These are phyloP conservation scores for Cranoglanis bouderius DNA, from an alignment of 2,113 vertebrate genomes.

Conservation along the genomic window DNA sequence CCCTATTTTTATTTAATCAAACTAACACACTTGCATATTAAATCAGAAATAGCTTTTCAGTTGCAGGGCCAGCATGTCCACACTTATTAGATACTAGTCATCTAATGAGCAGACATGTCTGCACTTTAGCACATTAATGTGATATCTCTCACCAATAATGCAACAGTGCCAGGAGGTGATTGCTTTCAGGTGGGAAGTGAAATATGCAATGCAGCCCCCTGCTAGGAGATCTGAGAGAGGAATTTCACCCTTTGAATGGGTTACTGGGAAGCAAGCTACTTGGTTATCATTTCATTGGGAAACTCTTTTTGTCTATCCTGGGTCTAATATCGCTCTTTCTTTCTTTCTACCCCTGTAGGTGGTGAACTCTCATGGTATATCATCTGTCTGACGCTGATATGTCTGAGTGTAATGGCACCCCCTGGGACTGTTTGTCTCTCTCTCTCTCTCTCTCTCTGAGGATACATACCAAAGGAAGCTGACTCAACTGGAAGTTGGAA, in stretches of 20 bases:
- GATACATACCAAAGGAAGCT: slow-evolving; percentile 14
- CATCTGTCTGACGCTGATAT: slow-evolving; percentile 61
- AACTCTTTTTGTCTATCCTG: slow-evolving; percentile 17
- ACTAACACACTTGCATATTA: slow-evolving; percentile 11
- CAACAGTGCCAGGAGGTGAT: not conserved
- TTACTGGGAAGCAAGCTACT: slow-evolving; percentile 22
- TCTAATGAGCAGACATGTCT: slow-evolving; percentile 33
- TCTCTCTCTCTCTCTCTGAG: slow-evolving; percentile 36
- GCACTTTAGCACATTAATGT: slow-evolving; percentile 32
- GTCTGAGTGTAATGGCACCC: slow-evolving; percentile 49
- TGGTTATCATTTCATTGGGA: slow-evolving; percentile 22
- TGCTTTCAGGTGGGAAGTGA: not conserved
- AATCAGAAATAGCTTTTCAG: not conserved
- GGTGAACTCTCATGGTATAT: slow-evolving; percentile 33
- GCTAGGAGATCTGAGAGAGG: not conserved
- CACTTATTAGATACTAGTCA: not conserved
- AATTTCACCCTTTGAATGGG: slow-evolving; percentile 3
- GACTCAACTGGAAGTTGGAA: not conserved
- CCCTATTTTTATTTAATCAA: slow-evolving; percentile 6
- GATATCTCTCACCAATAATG: slow-evolving; percentile 35
- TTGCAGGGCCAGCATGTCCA: slow-evolving; percentile 4
- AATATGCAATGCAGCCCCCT: not conserved
- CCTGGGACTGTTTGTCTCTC: slow-evolving; percentile 23
- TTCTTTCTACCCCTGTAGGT: slow-evolving; percentile 28
- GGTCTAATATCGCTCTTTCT: slow-evolving; percentile 16